Evolutionary conservation across 2,113 vertebrate genomes (phyloP).

Genomic region (Pleuronectes platessa): DNA sequence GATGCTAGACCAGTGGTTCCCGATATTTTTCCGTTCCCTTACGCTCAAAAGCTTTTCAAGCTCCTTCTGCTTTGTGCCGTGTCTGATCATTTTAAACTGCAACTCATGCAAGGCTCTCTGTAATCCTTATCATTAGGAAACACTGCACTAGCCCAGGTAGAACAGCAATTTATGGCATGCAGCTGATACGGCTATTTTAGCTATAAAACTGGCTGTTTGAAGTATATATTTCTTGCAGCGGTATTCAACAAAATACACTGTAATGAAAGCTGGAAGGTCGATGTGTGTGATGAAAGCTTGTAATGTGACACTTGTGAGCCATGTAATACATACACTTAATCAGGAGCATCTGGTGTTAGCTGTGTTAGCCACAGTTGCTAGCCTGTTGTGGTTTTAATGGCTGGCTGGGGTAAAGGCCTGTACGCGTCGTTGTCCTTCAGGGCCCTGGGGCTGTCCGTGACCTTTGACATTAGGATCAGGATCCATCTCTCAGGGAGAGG

Average conservation of each 20-base stretch:
- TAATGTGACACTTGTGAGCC: slow-evolving; percentile 65
- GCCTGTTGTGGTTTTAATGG: slow-evolving; percentile 60
- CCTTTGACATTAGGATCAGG: slow-evolving; percentile 63
- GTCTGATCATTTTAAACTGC: slow-evolving; percentile 63
- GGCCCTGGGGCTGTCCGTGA: slow-evolving; percentile 61
- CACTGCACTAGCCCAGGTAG: slow-evolving; percentile 67
- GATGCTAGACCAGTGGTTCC: slow-evolving; percentile 73
- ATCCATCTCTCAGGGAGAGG: slow-evolving; percentile 61
- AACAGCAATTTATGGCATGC: slow-evolving; percentile 73
- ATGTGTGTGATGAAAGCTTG: slow-evolving; percentile 63
- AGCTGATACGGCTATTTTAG: slow-evolving; percentile 77
- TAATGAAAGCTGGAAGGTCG: slow-evolving; percentile 68
- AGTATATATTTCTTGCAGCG: slow-evolving; percentile 69
- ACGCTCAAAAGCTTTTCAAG: slow-evolving; percentile 52
- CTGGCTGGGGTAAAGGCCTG: slow-evolving; percentile 78
- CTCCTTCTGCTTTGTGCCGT: slow-evolving; percentile 41
- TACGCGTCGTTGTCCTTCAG: slow-evolving; percentile 70
- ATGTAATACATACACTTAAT: slow-evolving; percentile 65
- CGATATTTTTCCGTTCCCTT: slow-evolving; percentile 45
- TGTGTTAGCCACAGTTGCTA: slow-evolving; percentile 70
- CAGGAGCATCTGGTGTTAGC: slow-evolving; percentile 70
- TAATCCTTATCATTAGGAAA: slow-evolving; percentile 65
- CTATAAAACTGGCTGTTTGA: slow-evolving; percentile 69
- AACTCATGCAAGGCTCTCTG: slow-evolving; percentile 66
- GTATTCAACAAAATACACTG: slow-evolving; percentile 66